Evolutionary conservation across 1,140 invertebrate species (phyloP).

Genomic region (Drosophila sucinea): DNA sequence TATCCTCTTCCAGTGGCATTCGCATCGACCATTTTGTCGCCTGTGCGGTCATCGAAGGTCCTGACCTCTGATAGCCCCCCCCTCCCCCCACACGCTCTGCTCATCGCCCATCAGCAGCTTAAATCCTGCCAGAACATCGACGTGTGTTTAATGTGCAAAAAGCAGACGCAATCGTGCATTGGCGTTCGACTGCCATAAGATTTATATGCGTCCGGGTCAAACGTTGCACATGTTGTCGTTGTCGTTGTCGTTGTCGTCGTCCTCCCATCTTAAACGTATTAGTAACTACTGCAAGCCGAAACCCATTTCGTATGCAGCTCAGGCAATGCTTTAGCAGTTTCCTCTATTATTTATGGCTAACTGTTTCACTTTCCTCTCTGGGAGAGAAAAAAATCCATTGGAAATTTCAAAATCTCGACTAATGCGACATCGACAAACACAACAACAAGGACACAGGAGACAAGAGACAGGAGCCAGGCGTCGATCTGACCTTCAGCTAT

Average conservation of each 20-base stretch:
- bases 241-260: slow-evolving; percentile 39
- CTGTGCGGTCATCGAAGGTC: slow-evolving; percentile 50
- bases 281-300: slow-evolving; percentile 50
- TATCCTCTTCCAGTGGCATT: slow-evolving; percentile 9
- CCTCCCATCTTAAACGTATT: slow-evolving; percentile 81
- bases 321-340: slow-evolving; percentile 75
- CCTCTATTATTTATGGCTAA: slow-evolving; percentile 77
- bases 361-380: slow-evolving; percentile 47
- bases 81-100: too few species aligned
- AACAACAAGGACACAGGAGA: slow-evolving; percentile 30
- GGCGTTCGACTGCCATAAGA: slow-evolving; percentile 70
- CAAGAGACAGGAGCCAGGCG: slow-evolving; percentile 11
- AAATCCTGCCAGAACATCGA: slow-evolving; percentile 48
- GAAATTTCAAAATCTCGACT: slow-evolving; percentile 72
- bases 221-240: slow-evolving; percentile 77
- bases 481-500: slow-evolving; percentile 59
- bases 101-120: slow-evolving; percentile 19
- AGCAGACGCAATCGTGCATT: slow-evolving; percentile 56
- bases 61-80: neutral
- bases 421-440: slow-evolving; percentile 74
- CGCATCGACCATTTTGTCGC: slow-evolving; percentile 56
- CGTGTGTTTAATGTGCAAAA: slow-evolving; percentile 72
- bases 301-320: slow-evolving; percentile 76
- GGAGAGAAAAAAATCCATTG: slow-evolving; percentile 42
- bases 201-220: slow-evolving; percentile 70